Base-by-base conservation (phyloP, 2,888 invertebrate species). In the Cabera pusaria region DNA sequence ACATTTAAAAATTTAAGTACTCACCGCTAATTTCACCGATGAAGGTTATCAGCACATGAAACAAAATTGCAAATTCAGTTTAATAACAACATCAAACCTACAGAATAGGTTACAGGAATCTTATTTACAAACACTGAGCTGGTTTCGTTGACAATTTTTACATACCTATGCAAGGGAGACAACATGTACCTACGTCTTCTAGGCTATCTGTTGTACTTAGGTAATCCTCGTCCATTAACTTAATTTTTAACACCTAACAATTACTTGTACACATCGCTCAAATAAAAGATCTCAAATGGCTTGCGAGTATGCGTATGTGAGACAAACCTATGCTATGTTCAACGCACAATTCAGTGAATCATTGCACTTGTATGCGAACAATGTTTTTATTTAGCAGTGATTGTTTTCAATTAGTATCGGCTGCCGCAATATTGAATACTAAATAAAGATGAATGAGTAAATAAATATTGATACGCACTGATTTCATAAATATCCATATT, bases 111-210 rank as follows among this genome's bases (percentile, higher is more conserved):
- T 32, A n/a, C 8, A 16, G 6, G 20, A 34, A 23, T 28, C 16
- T 26, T 42, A 34, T 41, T 42, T 39, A 43, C 33, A 43, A 35
- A 34, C 35, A 26, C 2, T 8, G 16, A 18, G 17, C 14, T 10
- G 8, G 34, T 34, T 35, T 12, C 17, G 29, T 39, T 22, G 16
- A 33, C 24, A 28, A 48, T 38, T 35, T 39, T 32, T 31, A 64
- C 60, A 37, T 73, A 79, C 85, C 75, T 55, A 83, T 49, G 57
- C 86, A 87, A 44, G 85, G 85, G 31, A 86, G 74, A 75, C 87
- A 87, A 73, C 87, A 87, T 53, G 73, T 79, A 61, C 77, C 75
- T 63, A 86, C 66, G 60, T 80, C 72, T 52, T 83, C 84, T 33
- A 81, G 71, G 59, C 86, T 84, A 44, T 82, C 77, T 56, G 73